These are phyloP conservation scores for Atherix ibis DNA, from an alignment of 2,888 invertebrate genomes.

Conservation along the genomic window DNA sequence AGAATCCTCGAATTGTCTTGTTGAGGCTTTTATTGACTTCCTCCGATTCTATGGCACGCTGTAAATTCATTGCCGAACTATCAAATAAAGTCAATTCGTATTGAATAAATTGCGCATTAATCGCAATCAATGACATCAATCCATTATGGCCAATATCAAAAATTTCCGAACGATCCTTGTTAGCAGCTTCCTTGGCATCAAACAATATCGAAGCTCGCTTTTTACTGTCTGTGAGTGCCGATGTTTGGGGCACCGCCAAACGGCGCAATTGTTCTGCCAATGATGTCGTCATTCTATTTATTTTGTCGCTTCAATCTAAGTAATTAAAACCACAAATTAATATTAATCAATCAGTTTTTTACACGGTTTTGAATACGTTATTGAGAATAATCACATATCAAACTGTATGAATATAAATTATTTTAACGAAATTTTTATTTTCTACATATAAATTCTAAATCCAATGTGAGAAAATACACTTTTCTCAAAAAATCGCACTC, in stretches of 20 bases:
- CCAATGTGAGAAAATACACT: no score
- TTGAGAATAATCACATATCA: no score
- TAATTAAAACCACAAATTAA: no score
- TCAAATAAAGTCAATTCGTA: constrained; percentile 67
- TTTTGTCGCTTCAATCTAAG: no score
- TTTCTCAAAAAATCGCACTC: no score
- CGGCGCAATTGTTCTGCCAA: constrained; percentile 63
- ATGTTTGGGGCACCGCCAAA: constrained; percentile 60
- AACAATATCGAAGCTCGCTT: constrained; percentile 73
- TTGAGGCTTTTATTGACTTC: constrained; percentile 65
- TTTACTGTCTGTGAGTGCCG: constrained; percentile 46
- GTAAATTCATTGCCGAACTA: constrained; percentile 56
- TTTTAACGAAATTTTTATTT: no score
- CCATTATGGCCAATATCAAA: constrained; percentile 79
- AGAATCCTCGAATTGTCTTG: constrained; percentile 57
- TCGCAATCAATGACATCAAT: constrained; percentile 58
- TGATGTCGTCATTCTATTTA: constrained; percentile 51
- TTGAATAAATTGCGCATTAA: constrained; percentile 55
- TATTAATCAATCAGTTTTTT: no score
- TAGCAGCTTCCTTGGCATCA: constrained; percentile 77
- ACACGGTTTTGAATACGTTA: no score
- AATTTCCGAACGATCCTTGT: constrained; percentile 67
- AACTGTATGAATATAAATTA: no score
- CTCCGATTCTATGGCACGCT: constrained; percentile 59
- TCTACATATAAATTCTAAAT: no score